Evolutionary conservation across 2,113 vertebrate genomes (phyloP), one percentile per base, ranked within the genome.

Genomic region (Ciconia boyciana): DNA sequence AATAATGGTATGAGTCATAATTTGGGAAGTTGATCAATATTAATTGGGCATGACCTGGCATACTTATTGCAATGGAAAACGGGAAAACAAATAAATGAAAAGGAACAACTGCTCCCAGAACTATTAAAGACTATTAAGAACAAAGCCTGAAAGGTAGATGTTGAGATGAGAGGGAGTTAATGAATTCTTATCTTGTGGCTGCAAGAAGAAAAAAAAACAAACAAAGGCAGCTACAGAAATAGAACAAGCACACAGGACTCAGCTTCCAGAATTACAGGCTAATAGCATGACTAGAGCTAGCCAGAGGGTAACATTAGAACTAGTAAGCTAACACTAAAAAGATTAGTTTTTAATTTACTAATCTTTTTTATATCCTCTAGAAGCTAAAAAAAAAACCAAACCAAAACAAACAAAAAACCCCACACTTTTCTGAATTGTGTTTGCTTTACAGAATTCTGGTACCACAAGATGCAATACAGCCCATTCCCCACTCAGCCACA

Each of bases 271-370:
- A 68, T 93, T 95, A 86, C 10, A 87, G 66, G 41, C 64, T 94
- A 95, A 91, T 72, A 81, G 75, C 22, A 83, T 43, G 77, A 84
- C 72, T 76, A 95, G 57, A 89, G 65, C 58, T 82, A 87, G 77
- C 86, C 84, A 92, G 77, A 93, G 81, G 80, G 55, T 75, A 84
- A 65, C 52, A 75, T 88, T 91, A 89, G 92, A 85, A 92, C 62
- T 48, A 77, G 55, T 52, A 91, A 94, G 48, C 48, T 72, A 82
- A 76, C 68, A 70, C 66, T 86, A 83, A 80, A 93, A 94, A 93
- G 36, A 95, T 81, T 65, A 61, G 28, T 20, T 89, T 96, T 91
- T 86, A 71, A 95, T 95, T 95, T 90, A 93, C 75, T 41, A 79
- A 34, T 75, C 51, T 95, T 92, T 90, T 77, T 81, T 70, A 91